Base-by-base conservation (phyloP, 2,113 vertebrate genomes). In the Eptatretus burgeri region DNA sequence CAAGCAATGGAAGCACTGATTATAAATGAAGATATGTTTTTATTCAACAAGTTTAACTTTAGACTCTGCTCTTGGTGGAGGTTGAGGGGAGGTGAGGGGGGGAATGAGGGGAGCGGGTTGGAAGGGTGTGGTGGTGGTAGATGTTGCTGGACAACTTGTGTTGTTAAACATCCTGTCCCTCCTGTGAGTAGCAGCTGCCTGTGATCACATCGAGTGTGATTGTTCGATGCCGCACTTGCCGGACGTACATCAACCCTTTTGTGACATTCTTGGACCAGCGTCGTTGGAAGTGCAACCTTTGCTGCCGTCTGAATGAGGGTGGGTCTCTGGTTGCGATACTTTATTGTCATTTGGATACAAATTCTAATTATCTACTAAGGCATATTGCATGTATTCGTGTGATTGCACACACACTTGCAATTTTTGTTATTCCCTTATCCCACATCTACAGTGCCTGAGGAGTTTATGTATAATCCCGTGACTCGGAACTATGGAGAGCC, bases 391-490 rank as follows among this genome's bases (percentile, higher is more conserved):
- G 17, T 51, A 51, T 41, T 20, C 13, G 20, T 18, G 53, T 56
- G 11, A 13, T 17, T 51, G 20, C 41, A 10, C 50, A 11, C 52
- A 14, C 14, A 49, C n/a, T 41, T 56, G 41, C 49, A 27, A n/a
- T 41, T 52, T 16, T 64, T 2, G 50, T 56, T 41, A 62, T 65
- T 50, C 65, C 51, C 13, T 1, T 52, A 63, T n/a, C n/a, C n/a
- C 9, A 10, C 41, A 20, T n/a, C 56, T 14, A 51, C 68, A 98
- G 87, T 95, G 71, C 91, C 91, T 64, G 89, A 93, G 73, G 89
- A 98, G 74, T 95, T 95, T 66, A 93, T 98, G 87, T 98, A 93
- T 72, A 98, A 98, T 69, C 91, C 89, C 8, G 77, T 98, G 51
- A 91, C 83, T 0, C 78, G 85, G 20, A 93, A 84, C 9, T 95